Percentiles rank a stretch among this genome's conserved stretches.
Conservation (phyloP, 1,140 invertebrate species). For the Episyrphus balteatus region DNA sequence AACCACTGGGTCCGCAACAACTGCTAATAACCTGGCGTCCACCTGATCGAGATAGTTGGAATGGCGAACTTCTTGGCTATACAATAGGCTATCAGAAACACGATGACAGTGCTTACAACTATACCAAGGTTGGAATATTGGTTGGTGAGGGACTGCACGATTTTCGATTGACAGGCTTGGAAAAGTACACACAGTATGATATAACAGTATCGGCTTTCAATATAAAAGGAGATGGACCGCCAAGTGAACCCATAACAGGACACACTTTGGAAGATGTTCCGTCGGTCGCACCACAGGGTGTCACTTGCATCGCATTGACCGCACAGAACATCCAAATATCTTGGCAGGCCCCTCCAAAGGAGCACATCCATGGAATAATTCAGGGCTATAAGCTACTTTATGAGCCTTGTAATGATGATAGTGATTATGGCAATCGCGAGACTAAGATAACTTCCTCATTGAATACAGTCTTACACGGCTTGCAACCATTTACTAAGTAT, state of each 20-base stretch:
- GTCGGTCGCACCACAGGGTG: conserved; percentile 51
- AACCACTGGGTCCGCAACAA: conserved; percentile 63
- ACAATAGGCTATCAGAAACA: conserved; percentile 49
- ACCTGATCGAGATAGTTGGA: conserved; percentile 61
- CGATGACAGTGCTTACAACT: conserved; percentile 39
- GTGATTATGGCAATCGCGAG: conserved; percentile 44
- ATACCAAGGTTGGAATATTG: conserved; percentile 40
- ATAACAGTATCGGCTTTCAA: conserved; percentile 72
- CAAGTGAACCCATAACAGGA: conserved; percentile 52
- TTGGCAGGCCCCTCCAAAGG: conserved; percentile 60
- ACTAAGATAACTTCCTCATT: conserved; percentile 46
- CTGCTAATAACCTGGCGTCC: conserved; percentile 69
- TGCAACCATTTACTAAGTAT: conserved; percentile 62
- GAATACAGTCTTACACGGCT: conserved; percentile 45
- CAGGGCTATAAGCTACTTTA: conserved; percentile 73
- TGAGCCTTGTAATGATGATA: conserved; percentile 49
- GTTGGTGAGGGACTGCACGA: conserved; percentile 43
- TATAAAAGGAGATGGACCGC: conserved; percentile 63
- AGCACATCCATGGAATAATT: conserved; percentile 59
- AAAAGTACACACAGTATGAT: conserved; percentile 69
- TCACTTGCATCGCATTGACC: conserved; percentile 52
- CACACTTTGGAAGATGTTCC: conserved; percentile 72
- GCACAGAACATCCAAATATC: conserved; percentile 62
- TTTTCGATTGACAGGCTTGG: conserved; percentile 49
- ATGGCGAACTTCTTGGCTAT: conserved; percentile 74